Conservation (phyloP, 2,888 invertebrate genomes). For the Ormia ochracea region DNA sequence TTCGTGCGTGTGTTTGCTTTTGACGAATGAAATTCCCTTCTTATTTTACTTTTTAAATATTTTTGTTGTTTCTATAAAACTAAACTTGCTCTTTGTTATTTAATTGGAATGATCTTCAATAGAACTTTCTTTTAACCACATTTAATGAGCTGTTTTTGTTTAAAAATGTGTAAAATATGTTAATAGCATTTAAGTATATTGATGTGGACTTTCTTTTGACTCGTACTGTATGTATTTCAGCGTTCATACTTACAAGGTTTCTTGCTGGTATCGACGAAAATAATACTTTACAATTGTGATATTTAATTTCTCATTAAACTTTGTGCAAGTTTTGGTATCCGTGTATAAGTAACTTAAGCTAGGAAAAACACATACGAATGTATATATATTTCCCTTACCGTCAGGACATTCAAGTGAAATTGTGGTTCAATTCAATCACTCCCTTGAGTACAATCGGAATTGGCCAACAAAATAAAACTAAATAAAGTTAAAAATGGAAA, state of each 20-base stretch:
- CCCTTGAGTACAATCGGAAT: constrained; percentile 57
- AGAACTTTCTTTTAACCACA: too few relatives aligned
- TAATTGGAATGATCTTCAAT: too few relatives aligned
- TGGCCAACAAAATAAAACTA: constrained; percentile 23
- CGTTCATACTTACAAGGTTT: background rate
- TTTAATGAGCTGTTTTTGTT: too few relatives aligned
- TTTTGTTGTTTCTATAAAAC: too few relatives aligned
- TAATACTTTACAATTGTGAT: background rate
- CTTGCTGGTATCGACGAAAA: background rate
- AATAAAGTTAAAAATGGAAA: constrained; percentile 23
- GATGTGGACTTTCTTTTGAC: too few relatives aligned
- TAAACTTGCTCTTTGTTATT: too few relatives aligned
- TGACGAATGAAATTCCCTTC: too few relatives aligned
- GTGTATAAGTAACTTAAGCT: background rate
- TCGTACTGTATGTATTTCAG: too few relatives aligned
- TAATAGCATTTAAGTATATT: too few relatives aligned
- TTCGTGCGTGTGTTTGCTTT: too few relatives aligned
- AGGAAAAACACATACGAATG: background rate
- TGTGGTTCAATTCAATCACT: constrained; percentile 61
- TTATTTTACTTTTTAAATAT: too few relatives aligned
- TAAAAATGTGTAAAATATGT: too few relatives aligned
- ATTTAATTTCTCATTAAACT: background rate
- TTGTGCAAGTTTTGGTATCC: background rate
- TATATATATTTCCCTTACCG: constrained; percentile 25
- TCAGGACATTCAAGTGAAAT: constrained; percentile 51